Evolutionary conservation across 2,888 invertebrate species (phyloP).

Genomic region (Meta bourneti): DNA sequence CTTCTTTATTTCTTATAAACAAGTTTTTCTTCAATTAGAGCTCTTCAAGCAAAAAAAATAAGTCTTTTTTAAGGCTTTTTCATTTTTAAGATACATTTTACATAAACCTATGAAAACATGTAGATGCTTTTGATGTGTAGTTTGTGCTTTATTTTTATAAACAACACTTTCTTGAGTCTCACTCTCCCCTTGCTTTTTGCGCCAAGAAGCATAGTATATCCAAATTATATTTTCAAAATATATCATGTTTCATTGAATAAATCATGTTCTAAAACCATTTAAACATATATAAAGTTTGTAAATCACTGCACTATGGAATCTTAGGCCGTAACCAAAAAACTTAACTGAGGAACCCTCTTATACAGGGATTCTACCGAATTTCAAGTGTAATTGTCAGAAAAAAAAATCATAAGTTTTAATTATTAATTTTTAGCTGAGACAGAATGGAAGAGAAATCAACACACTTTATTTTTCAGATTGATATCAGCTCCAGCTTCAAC

Average conservation of each 20-base stretch:
- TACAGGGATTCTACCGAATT: neutral
- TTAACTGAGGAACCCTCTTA: neutral
- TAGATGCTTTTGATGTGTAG: no score
- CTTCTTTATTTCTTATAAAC: no score
- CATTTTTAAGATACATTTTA: neutral
- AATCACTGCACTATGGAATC: neutral
- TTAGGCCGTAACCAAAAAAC: neutral
- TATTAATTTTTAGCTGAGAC: no score
- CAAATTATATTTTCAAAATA: neutral
- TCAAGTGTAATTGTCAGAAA: neutral
- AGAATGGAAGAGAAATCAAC: slow-evolving; percentile 78
- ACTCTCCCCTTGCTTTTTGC: no score
- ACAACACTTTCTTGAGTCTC: neutral
- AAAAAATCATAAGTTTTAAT: no score
- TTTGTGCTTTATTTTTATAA: neutral
- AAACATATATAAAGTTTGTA: neutral
- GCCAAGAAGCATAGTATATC: neutral
- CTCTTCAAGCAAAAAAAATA: no score
- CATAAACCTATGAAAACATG: no score
- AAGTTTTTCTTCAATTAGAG: no score
- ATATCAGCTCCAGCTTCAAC: slow-evolving; percentile 87
- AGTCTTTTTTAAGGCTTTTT: no score
- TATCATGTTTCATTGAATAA: neutral
- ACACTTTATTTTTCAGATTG: slow-evolving; percentile 87
- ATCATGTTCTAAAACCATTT: neutral